Evolutionary conservation across 2,797 vertebrate genomes (phyloP).

Genomic region (Sebastes melanostomus): DNA sequence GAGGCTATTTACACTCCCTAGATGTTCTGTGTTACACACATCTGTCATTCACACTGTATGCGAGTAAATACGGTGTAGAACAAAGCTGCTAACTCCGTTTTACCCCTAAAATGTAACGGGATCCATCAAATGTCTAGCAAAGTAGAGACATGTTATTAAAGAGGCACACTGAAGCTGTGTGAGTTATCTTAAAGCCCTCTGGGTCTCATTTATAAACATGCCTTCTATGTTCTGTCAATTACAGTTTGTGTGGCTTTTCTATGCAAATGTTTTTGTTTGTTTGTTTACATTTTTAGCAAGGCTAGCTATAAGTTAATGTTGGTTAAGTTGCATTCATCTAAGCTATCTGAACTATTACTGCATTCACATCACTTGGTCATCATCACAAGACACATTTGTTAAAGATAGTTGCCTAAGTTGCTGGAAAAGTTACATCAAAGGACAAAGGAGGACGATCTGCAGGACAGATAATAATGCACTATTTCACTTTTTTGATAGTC

Average conservation of each 20-base stretch:
- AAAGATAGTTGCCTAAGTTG: background rate
- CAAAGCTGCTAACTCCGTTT: background rate
- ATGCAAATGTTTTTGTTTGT: background rate
- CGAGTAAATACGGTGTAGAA: background rate
- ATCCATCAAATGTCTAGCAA: background rate
- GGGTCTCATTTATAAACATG: background rate
- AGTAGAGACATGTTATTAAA: background rate
- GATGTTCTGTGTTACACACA: background rate
- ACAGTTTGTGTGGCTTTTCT: background rate
- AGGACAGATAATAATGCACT: too few relatives aligned
- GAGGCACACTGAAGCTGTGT: background rate
- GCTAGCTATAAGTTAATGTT: background rate
- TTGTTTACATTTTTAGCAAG: background rate
- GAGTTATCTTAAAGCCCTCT: background rate
- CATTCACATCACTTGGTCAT: background rate
- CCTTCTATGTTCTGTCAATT: too few relatives aligned
- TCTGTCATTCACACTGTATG: fast-evolving
- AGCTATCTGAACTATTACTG: background rate
- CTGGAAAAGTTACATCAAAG: background rate
- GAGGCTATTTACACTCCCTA: background rate
- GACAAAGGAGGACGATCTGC: too few relatives aligned
- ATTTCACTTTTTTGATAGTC: too few relatives aligned
- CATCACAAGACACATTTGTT: background rate
- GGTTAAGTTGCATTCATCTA: background rate
- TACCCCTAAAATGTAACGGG: slow-evolving; percentile 15